Conservation (phyloP, 2,888 invertebrate genomes). For the Nudaria mundana region DNA sequence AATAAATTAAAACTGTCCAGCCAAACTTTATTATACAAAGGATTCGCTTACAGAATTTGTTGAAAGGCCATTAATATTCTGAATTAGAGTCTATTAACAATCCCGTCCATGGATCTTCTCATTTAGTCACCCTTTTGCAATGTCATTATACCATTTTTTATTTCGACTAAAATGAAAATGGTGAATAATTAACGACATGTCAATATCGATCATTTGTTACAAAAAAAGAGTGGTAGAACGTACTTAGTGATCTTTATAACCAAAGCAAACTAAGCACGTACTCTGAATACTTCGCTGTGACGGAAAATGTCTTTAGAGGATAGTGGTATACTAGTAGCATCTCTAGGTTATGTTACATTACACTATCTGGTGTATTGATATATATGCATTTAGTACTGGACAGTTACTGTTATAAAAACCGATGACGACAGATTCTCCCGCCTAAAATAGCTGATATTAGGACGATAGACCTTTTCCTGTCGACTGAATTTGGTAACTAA, state of each 20-base stretch:
- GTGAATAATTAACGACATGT: neutral
- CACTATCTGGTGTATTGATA: no score
- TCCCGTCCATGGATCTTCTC: neutral
- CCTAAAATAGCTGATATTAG: no score
- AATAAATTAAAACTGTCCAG: constrained; percentile 2
- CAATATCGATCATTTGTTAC: no score
- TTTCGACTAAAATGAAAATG: neutral
- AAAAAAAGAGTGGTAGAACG: neutral
- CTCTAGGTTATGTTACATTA: constrained; percentile 16
- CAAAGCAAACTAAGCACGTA: constrained; percentile 29
- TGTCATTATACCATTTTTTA: neutral
- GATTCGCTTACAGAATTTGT: constrained; percentile 23
- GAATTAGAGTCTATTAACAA: constrained; percentile 10
- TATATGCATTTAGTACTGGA: no score
- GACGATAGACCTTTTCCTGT: no score
- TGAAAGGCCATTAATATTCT: constrained; percentile 10
- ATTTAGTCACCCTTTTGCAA: constrained; percentile 1
- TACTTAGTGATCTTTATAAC: constrained; percentile 5
- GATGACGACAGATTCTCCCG: no score
- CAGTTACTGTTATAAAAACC: no score
- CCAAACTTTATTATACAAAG: constrained; percentile 7
- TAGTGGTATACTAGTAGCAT: constrained; percentile 9
- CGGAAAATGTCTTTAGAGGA: constrained; percentile 31
- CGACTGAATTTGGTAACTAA: no score
- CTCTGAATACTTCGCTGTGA: constrained; percentile 20